Percentiles rank a stretch among this genome's conserved stretches.
Conservation (phyloP, 1,140 invertebrate genomes). For the Lordiphosa collinella region DNA sequence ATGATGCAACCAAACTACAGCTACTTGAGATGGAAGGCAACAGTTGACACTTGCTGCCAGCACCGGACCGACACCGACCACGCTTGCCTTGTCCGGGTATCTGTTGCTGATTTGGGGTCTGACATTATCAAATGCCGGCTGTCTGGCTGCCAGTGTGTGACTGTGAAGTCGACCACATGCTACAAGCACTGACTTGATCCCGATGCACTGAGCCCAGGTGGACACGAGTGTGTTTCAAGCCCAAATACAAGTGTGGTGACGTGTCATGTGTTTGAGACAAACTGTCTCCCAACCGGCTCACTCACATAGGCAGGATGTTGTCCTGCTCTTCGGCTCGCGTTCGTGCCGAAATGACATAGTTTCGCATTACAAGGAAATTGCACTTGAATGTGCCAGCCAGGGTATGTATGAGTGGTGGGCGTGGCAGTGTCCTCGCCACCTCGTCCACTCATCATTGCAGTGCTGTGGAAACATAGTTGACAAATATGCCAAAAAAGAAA, state of each 20-base stretch:
- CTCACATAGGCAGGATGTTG: background rate
- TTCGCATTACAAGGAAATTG: conserved; percentile 75
- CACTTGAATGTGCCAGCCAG: conserved; percentile 68
- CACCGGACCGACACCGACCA: background rate
- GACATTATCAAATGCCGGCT: conserved; percentile 73
- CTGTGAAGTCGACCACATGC: conserved; percentile 13
- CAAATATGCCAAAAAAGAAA: conserved; percentile 73
- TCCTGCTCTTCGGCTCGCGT: conserved; percentile 35
- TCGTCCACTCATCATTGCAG: conserved; percentile 24
- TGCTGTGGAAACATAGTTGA: conserved; percentile 59
- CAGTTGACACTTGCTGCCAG: conserved; percentile 41
- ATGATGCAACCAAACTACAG: conserved; percentile 29
- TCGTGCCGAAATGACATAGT: conserved; percentile 70
- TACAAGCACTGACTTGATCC: conserved; percentile 13
- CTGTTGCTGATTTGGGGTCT: conserved; percentile 66
- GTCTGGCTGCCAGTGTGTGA: conserved; percentile 28
- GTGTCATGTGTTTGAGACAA: conserved; percentile 58
- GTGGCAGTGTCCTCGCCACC: conserved; percentile 8
- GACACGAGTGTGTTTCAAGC: conserved; percentile 40
- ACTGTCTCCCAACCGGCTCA: conserved; percentile 11
- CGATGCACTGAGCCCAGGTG: conserved; percentile 43
- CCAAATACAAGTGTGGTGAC: conserved; percentile 52
- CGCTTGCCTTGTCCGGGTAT: conserved; percentile 21
- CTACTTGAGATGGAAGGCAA: conserved; percentile 28
- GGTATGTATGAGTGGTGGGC: conserved; percentile 32